A percentile compares a stretch with the other conserved stretches of the same genome.
Evolutionary conservation across 30 jellyfish, hydroid and myxozoan genomes (phyloP).

Genomic region (Aurelia coerulea): DNA sequence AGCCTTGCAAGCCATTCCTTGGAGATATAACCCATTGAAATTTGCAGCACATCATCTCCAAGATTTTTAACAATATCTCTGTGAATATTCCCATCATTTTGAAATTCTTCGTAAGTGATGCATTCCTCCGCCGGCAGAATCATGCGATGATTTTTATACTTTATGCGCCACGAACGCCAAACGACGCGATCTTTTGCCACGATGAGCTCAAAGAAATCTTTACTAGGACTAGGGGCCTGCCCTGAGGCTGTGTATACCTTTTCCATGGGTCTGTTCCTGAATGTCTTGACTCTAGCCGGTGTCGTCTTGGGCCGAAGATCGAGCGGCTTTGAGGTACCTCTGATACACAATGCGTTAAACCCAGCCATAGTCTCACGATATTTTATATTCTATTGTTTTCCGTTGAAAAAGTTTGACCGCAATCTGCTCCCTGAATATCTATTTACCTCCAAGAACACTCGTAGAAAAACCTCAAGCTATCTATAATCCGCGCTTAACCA

Average conservation of each 20-base stretch:
- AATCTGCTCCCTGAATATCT: constrained; percentile 20
- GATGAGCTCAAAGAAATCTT: constrained; percentile 79
- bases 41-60: constrained; percentile 80
- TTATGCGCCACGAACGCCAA: constrained; percentile 86
- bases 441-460: neutral
- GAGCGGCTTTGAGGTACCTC: constrained; percentile 20
- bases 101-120: constrained; percentile 58
- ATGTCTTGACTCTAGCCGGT: constrained; percentile 13
- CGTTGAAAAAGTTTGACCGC: constrained; percentile 25
- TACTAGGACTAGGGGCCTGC: constrained; percentile 89
- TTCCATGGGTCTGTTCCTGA: constrained; percentile 35
- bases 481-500: no score
- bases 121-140: constrained; percentile 77
- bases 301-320: constrained; percentile 16
- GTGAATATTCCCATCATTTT: constrained; percentile 62
- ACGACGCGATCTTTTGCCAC: constrained; percentile 63
- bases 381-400: neutral
- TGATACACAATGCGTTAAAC: constrained; percentile 30
- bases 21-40: constrained; percentile 68
- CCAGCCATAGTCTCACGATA: constrained; percentile 41
- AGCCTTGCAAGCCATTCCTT: constrained; percentile 79
- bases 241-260: constrained; percentile 80
- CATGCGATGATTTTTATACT: constrained; percentile 53
- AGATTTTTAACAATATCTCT: constrained; percentile 54
- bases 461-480: no score